Evolutionary conservation across 2,888 invertebrate species (phyloP), one percentile per base, ranked within the genome.

Genomic region (Pseudeuparius sepicola): DNA sequence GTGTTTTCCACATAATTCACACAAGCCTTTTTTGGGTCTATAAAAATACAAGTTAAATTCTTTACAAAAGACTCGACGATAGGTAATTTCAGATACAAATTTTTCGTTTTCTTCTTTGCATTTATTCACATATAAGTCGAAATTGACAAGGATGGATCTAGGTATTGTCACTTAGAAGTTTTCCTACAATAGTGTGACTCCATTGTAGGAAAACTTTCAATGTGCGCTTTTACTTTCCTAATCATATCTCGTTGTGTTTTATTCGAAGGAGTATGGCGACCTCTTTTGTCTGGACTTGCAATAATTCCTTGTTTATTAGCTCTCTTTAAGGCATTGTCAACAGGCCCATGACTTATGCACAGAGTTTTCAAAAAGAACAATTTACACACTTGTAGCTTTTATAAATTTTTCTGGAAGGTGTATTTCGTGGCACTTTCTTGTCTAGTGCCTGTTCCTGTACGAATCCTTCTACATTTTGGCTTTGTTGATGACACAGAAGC

Each of bases 1-100:
- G 20, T 20, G n/a, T 7, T 20, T 20, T 20, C 7, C n/a, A n/a
- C 20, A 20, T 7, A 20, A 7, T 20, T 7, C 6, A 20, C 20
- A 20, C n/a, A 7, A n/a, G 20, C n/a, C 43, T 26, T 47, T 46
- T 33, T 47, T 46, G n/a, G 47, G 42, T 4, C 37, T 34, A 24
- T 40, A 40, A 33, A 46, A 46, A 12, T 40, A 36, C 17, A 43
- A 24, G 30, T 44, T 46, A 27, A 34, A 45, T 11, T 45, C 24
- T 10, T 9, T 39, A 13, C 40, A 15, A 36, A 44, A 45, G 11
- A 38, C 41, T 29, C 34, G 30, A 14, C 42, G 24, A 27, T 43
- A 47, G 13, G 42, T 42, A 26, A 41, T 43, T 33, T 32, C n/a
- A 5, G 40, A 40, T 5, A 37, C 40, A 13, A 30, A 33, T 12